Base-by-base conservation (phyloP, 2,797 vertebrate species). In the Brotula barbata region DNA sequence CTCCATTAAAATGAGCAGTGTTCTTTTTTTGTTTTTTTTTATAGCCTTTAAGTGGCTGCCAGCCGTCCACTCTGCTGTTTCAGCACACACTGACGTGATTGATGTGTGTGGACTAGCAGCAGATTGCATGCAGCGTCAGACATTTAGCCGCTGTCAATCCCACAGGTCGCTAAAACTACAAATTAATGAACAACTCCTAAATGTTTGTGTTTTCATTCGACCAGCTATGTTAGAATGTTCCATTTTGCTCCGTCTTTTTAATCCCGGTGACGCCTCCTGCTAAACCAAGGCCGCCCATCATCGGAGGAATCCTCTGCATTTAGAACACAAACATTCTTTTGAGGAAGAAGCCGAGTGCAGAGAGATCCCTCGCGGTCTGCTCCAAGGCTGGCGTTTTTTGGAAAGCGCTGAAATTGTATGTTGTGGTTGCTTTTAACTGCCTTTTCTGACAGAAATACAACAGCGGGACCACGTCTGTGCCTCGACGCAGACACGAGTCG, bases 341-440 rank as follows among this genome's bases (percentile, higher is more conserved):
- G 64, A 52, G 40, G 25, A 68, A 34, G 33, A 64, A 58, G 39
- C 42, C 6, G 8, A 37, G 33, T 42, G 47, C 40, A 64, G 44
- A 43, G 36, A 23, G 42, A 19, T 69, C 19, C 41, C 42, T 66
- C 10, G 58, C 54, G 55, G 51, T 54, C 47, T 75, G 62, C 46
- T 41, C 17, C 48, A 64, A 78, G 78, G 73, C 78, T 78, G 81
- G 68, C 2, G 3, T 46, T 50, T 16, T 37, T 39, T 3, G 14
- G 34, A 49, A 65, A 61, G 50, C 44, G 25, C 28, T 55, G 62
- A 57, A 78, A 7, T 68, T 78, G 49, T 46, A 43, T 71, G 71
- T n/a, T 58, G 31, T 21, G 19, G 23, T 57, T 43, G 45, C 1
- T 0, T 75, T 68, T 46, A 56, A 53, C 59, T 45, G 61, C 14